Conservation (phyloP, 2,797 vertebrate genomes). For the Sebastes matsubarae region DNA sequence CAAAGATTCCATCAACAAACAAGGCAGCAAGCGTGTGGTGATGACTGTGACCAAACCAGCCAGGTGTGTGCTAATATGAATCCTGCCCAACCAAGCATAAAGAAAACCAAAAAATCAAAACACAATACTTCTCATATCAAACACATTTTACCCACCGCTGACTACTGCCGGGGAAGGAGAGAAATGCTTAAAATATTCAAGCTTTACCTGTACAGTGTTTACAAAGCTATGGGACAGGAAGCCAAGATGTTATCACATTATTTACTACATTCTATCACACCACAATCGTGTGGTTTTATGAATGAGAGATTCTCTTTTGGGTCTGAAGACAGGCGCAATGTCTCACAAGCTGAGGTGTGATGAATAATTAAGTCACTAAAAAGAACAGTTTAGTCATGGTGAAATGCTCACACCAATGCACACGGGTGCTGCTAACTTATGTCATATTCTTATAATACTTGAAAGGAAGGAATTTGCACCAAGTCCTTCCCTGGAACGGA, state of each 20-base stretch:
- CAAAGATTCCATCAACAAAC: constrained; percentile 49
- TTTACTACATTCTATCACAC: neutral
- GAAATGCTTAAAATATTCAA: neutral
- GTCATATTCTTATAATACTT: neutral
- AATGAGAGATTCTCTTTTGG: neutral
- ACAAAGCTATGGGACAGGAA: neutral
- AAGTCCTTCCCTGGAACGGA: neutral
- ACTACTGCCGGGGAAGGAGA: neutral
- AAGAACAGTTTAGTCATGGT: neutral
- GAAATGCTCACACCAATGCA: neutral
- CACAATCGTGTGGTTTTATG: constrained; percentile 24
- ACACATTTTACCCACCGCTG: neutral
- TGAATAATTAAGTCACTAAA: constrained; percentile 14
- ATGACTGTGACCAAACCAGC: constrained; percentile 20
- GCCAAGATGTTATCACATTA: neutral
- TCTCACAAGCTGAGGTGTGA: constrained; percentile 18
- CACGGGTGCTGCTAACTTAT: neutral
- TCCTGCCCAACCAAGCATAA: neutral
- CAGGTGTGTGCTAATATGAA: neutral
- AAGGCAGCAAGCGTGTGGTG: constrained; percentile 66
- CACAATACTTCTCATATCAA: neutral
- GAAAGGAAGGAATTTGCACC: neutral
- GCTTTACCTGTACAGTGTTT: neutral
- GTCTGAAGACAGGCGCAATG: neutral
- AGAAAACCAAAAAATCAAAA: neutral